Evolutionary conservation across 2,888 invertebrate species (phyloP).

Genomic region (Drosophila villosipedis): DNA sequence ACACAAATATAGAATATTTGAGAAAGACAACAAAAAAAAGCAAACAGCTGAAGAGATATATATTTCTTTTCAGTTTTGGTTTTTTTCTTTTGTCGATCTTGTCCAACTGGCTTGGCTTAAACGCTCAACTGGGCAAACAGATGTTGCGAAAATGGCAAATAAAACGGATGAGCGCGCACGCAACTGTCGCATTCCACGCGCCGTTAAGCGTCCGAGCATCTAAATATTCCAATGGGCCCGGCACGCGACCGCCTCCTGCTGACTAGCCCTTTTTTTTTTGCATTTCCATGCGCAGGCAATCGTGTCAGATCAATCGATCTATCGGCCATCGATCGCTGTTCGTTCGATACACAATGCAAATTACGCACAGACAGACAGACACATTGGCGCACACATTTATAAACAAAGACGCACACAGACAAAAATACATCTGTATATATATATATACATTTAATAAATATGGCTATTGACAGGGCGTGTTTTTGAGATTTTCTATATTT

Average conservation of each 20-base stretch:
- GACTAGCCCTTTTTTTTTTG: conserved; percentile 25
- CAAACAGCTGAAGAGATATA: conserved; percentile 19
- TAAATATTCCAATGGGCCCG: conserved; percentile 26
- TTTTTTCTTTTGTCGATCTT: conserved; percentile 4
- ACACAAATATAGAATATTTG: background rate
- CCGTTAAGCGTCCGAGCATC: conserved; percentile 31
- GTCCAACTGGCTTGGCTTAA: conserved; percentile 1
- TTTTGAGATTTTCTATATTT: conserved; percentile 29
- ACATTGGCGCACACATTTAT: conserved; percentile 16
- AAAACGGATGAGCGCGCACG: conserved; percentile 56
- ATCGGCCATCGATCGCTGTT: conserved; percentile 50
- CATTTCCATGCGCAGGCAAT: conserved; percentile 7
- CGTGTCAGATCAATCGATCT: conserved; percentile 39
- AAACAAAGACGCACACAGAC: conserved; percentile 5
- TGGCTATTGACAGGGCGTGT: conserved; percentile 43
- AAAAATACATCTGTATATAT: background rate
- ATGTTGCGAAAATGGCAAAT: conserved; percentile 69
- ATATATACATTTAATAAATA: background rate
- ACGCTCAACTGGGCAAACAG: conserved; percentile 55
- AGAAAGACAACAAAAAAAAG: conserved; percentile 2
- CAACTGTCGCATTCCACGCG: conserved; percentile 49
- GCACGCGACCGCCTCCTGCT: conserved; percentile 29
- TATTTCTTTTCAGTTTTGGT: background rate
- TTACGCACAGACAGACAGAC: conserved; percentile 22
- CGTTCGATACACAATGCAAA: conserved; percentile 48